phyloP scores from a whole-genome alignment of 2,113 vertebrate species.

The Pavo muticus region DNA sequence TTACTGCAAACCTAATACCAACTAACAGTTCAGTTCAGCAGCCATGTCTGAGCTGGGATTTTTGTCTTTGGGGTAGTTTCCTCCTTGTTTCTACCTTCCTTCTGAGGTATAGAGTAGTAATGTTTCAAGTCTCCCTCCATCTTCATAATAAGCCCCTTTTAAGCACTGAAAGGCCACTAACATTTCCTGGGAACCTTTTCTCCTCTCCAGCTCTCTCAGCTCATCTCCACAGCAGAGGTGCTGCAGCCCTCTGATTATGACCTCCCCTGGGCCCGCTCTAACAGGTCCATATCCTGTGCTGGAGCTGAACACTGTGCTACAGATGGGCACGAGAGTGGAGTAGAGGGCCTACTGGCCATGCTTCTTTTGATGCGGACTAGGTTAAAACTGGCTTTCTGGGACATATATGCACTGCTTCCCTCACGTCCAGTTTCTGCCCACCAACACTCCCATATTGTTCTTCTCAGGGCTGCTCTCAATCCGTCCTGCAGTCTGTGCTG shows the following conservation, averaged over 20 bases:
- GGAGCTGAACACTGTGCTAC: background rate
- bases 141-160: background rate
- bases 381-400: background rate
- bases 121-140: background rate
- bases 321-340: background rate
- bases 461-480: background rate
- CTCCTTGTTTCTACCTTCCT: background rate
- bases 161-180: background rate
- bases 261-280: background rate
- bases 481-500: background rate
- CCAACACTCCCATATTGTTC: background rate
- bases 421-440: background rate
- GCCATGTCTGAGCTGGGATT: background rate
- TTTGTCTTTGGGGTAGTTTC: background rate
- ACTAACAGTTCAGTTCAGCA: background rate
- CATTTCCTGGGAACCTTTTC: background rate
- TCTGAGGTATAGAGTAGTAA: background rate
- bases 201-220: background rate
- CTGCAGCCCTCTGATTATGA: background rate
- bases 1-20: background rate
- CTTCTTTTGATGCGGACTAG: background rate
- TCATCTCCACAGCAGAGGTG: background rate
- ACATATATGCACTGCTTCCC: background rate
- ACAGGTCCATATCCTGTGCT: background rate
- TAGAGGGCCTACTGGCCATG: background rate